phyloP scores from a whole-genome alignment of 2,113 vertebrate species.

The Emydura subglobosa region DNA sequence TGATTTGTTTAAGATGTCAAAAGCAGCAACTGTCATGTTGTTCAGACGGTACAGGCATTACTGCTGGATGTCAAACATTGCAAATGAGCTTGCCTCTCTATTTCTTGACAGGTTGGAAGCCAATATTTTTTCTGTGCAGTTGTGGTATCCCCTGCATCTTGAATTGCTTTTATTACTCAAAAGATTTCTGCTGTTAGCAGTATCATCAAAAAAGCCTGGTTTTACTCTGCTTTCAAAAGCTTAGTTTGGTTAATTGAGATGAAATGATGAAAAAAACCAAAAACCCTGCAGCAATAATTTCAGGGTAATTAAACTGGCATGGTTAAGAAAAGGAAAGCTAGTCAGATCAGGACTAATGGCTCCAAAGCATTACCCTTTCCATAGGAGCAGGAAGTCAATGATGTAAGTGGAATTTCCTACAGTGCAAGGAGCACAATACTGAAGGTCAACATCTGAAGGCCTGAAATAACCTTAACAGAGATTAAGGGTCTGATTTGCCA shows the following conservation, averaged over 20 bases:
- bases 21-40: fast-evolving
- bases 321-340: neutral
- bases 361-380: constrained; percentile 49
- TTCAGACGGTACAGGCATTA: neutral
- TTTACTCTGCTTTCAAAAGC: neutral
- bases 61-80: neutral
- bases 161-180: neutral
- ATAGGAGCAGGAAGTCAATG: constrained; percentile 40
- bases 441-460: constrained; percentile 28
- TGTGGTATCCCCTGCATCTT: neutral
- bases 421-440: constrained; percentile 42
- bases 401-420: constrained; percentile 64
- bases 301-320: constrained; percentile 23
- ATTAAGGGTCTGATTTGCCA: constrained; percentile 8
- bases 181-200: neutral
- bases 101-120: neutral
- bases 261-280: neutral
- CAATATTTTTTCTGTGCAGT: neutral
- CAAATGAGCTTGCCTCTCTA: neutral
- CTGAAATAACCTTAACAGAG: constrained; percentile 28
- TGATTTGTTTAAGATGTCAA: neutral
- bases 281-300: constrained; percentile 7
- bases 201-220: neutral
- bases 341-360: constrained; percentile 20
- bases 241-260: neutral